Evolutionary conservation across 2,113 vertebrate species (phyloP), one percentile per base, ranked within the genome.

Genomic region (Panthera uncia): DNA sequence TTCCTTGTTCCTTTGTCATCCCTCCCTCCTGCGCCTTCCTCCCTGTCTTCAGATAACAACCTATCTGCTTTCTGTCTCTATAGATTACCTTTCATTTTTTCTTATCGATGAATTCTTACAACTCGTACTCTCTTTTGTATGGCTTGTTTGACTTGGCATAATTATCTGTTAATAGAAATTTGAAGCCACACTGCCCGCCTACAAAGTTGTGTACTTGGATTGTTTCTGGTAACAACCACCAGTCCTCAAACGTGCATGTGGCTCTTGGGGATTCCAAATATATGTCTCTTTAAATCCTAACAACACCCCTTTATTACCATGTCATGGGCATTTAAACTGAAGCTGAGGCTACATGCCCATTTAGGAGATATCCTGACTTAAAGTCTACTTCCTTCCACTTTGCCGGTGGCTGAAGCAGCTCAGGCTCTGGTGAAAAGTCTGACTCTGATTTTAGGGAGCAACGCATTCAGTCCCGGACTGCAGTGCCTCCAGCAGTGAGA

Each of bases 261-360:
- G 11, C 41, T 63, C 1, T 1, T 12, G 15, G 6, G 29, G 27
- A 50, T 29, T 48, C 31, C 12, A 18, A 4, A 1, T 1, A 1
- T 36, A 1, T 1, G 0, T 36, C 48, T 90, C 87, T 73, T 73
- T 61, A 61, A 52, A 29, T 45, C 61, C 38, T 85, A 36, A 63
- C 10, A 21, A 1, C 7, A 66, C 3, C 14, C 8, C 41, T 48
- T 82, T 36, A 36, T 55, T 7, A 2, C 4, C 36, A 18, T 33
- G 33, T 15, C n/a, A 7, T 36, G 65, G 52, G 16, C 11, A 10
- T 65, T 15, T 18, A 50, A 41, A 7, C 10, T 15, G 14, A 73
- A 52, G 11, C 25, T 94, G 61, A 86, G 33, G 48, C 33, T 27
- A 1, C 8, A 14, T 14, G 23, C 82, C 18, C 63, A 86, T 3